These are phyloP conservation scores for Hemaris fuciformis DNA, from an alignment of 2,888 invertebrate species.

Conservation along the genomic window DNA sequence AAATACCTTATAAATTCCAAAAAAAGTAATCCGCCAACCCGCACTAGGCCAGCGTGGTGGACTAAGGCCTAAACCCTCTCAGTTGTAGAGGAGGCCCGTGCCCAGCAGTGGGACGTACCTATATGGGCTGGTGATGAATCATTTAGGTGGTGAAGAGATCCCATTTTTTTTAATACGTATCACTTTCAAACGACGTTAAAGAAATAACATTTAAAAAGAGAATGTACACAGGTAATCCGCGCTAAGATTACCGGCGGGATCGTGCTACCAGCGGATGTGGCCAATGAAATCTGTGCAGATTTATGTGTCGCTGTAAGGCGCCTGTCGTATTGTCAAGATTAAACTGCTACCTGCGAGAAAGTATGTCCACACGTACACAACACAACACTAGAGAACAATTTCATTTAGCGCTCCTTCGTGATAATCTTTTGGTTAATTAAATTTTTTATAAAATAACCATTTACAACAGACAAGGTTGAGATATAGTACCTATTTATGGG, in stretches of 20 bases:
- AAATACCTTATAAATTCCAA: too few relatives aligned
- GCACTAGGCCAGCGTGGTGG: too few relatives aligned
- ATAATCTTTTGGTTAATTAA: background rate
- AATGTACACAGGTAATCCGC: slow-evolving; percentile 35
- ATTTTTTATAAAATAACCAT: background rate
- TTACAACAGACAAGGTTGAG: too few relatives aligned
- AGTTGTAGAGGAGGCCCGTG: too few relatives aligned
- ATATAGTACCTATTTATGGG: too few relatives aligned
- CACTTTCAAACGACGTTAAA: background rate
- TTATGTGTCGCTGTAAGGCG: slow-evolving; percentile 44
- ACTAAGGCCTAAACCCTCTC: too few relatives aligned
- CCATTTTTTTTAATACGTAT: background rate
- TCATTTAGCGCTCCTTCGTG: too few relatives aligned
- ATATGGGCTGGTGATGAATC: too few relatives aligned
- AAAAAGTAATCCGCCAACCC: too few relatives aligned
- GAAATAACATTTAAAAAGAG: slow-evolving; percentile 28
- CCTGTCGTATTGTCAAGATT: slow-evolving; percentile 8
- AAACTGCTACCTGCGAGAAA: background rate
- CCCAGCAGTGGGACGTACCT: too few relatives aligned
- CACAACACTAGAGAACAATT: background rate
- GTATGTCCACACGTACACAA: background rate
- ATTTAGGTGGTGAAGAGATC: background rate
- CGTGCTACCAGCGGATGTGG: slow-evolving; percentile 44
- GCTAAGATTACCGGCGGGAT: slow-evolving; percentile 44
- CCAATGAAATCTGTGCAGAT: slow-evolving; percentile 61